These are phyloP conservation scores for Zapornia atra DNA, from an alignment of 2,113 vertebrate species.

Conservation along the genomic window DNA sequence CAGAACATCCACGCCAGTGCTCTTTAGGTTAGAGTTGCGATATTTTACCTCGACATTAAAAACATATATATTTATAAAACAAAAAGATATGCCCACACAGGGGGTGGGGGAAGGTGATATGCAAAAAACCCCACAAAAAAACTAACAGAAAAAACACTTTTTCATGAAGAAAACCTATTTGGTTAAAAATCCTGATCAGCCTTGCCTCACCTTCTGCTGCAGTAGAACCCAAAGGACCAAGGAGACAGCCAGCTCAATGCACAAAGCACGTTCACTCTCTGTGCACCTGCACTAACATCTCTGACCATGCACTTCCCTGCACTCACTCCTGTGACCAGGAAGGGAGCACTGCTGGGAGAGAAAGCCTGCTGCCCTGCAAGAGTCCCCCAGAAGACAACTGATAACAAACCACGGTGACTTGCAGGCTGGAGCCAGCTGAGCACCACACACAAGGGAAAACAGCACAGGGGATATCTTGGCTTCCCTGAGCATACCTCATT, in stretches of 20 bases:
- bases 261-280: neutral
- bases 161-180: neutral
- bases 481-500: neutral
- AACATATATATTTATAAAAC: too few species aligned
- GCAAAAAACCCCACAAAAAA: neutral
- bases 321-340: neutral
- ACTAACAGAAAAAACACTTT: neutral
- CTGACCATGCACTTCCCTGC: neutral
- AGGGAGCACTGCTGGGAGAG: neutral
- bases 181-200: neutral
- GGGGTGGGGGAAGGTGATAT: too few species aligned
- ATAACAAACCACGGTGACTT: neutral
- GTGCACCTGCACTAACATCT: fast-evolving
- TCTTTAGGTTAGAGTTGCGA: neutral
- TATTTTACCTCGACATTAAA: neutral
- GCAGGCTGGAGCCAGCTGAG: neutral
- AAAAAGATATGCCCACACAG: neutral
- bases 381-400: neutral
- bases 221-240: neutral
- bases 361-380: neutral
- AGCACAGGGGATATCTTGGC: neutral
- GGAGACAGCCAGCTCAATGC: fast-evolving
- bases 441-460: neutral
- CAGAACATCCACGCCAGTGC: fast-evolving
- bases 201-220: neutral